These are phyloP conservation scores for Nephrotoma guestfalica DNA, from an alignment of 2,888 invertebrate species.

Conservation along the genomic window DNA sequence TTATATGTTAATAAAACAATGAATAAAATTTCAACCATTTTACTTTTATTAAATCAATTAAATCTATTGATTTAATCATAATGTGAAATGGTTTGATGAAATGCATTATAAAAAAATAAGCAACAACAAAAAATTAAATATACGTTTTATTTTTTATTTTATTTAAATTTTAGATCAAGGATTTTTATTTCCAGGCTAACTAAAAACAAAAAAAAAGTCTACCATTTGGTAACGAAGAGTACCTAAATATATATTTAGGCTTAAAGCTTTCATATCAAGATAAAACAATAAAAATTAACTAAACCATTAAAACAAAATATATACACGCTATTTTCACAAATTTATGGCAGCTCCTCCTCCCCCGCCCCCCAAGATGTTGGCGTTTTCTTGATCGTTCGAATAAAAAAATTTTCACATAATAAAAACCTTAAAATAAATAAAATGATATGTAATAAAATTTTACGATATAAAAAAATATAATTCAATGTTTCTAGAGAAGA, in stretches of 20 bases:
- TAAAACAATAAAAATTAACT: background rate
- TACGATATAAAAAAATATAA: background rate
- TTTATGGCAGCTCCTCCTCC: background rate
- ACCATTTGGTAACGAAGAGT: background rate
- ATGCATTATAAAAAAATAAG: background rate
- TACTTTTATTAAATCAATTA: background rate
- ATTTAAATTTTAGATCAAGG: background rate
- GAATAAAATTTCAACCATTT: background rate
- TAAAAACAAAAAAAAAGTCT: background rate
- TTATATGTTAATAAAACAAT: background rate
- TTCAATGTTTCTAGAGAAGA: background rate
- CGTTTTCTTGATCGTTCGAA: background rate
- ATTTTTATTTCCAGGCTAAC: background rate
- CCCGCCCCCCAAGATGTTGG: background rate
- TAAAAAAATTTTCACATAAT: background rate
- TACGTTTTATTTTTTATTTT: background rate
- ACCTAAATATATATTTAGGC: background rate
- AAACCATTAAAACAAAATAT: background rate
- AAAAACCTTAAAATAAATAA: background rate
- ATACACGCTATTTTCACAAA: background rate
- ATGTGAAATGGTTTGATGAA: background rate
- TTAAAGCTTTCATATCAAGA: background rate
- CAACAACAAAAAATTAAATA: background rate
- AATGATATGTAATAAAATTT: background rate
- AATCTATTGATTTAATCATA: background rate